phyloP scores from a whole-genome alignment of 2,113 vertebrate species.

The Podarcis muralis region DNA sequence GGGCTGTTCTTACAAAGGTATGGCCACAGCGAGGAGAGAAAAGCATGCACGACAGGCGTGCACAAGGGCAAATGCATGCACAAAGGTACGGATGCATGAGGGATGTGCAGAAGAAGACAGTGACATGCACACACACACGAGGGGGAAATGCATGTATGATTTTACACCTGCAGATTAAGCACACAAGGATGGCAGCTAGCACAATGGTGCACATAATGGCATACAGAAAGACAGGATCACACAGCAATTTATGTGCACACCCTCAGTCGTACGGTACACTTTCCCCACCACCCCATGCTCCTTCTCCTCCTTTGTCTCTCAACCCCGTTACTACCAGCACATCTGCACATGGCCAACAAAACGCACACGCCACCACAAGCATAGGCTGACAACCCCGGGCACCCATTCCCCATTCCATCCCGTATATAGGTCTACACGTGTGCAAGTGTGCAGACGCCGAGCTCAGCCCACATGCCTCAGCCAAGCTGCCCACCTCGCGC shows the following conservation, averaged over 20 bases:
- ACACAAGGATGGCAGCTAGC: background rate
- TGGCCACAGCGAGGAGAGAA: background rate
- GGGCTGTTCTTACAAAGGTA: background rate
- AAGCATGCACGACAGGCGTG: slow-evolving; percentile 1
- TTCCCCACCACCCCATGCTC: background rate
- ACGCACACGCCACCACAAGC: background rate
- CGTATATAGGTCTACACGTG: background rate
- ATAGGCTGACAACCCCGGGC: background rate
- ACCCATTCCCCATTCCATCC: background rate
- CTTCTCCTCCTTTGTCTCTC: background rate
- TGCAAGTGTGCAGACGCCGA: background rate
- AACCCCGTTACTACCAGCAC: background rate
- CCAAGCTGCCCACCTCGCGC: background rate
- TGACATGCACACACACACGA: background rate
- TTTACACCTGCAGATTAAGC: background rate
- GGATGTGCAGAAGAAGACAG: background rate
- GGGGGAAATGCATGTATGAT: background rate
- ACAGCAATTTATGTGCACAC: background rate
- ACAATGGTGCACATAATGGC: background rate
- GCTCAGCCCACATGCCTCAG: background rate
- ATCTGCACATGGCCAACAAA: background rate
- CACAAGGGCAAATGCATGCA: background rate
- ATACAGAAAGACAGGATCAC: background rate
- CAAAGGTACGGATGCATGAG: background rate
- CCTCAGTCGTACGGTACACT: background rate